These are phyloP conservation scores for Palythoa grandis DNA, from an alignment of 92 coral and sea anemone species.

Conservation along the genomic window DNA sequence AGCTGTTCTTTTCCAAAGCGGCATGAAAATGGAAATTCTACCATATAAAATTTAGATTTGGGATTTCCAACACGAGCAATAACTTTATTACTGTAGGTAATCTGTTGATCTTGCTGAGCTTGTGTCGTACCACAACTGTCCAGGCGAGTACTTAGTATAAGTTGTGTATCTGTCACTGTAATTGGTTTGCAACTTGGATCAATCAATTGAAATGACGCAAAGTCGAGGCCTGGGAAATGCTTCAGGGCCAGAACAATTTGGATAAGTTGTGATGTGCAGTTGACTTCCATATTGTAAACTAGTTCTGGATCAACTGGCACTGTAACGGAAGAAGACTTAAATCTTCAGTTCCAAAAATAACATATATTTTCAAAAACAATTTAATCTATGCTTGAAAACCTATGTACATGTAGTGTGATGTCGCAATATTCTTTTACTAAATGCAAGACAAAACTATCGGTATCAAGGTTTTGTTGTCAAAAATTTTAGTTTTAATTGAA, in stretches of 20 bases:
- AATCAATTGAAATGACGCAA: constrained; percentile 62
- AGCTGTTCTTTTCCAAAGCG: constrained; percentile 64
- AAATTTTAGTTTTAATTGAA: too few species aligned
- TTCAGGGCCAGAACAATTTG: constrained; percentile 67
- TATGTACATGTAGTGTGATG: too few species aligned
- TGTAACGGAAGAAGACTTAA: not conserved
- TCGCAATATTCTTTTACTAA: too few species aligned
- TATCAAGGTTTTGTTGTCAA: too few species aligned
- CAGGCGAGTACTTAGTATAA: constrained; percentile 67
- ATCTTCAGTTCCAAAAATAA: not conserved
- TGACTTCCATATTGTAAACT: constrained; percentile 74
- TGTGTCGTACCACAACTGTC: constrained; percentile 78
- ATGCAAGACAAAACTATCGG: too few species aligned
- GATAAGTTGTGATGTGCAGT: constrained; percentile 76
- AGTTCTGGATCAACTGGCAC: constrained; percentile 45
- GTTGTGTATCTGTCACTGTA: constrained; percentile 48
- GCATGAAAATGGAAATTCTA: constrained; percentile 88
- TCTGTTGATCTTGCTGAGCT: constrained; percentile 45
- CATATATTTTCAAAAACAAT: too few species aligned
- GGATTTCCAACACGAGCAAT: constrained; percentile 66
- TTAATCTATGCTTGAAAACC: too few species aligned
- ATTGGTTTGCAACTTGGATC: constrained; percentile 61
- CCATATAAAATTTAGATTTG: constrained; percentile 49
- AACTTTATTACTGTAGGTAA: constrained; percentile 72
- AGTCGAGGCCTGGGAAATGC: constrained; percentile 59